Evolutionary conservation across 2,113 vertebrate species (phyloP).

Genomic region (Pangasianodon gigas): DNA sequence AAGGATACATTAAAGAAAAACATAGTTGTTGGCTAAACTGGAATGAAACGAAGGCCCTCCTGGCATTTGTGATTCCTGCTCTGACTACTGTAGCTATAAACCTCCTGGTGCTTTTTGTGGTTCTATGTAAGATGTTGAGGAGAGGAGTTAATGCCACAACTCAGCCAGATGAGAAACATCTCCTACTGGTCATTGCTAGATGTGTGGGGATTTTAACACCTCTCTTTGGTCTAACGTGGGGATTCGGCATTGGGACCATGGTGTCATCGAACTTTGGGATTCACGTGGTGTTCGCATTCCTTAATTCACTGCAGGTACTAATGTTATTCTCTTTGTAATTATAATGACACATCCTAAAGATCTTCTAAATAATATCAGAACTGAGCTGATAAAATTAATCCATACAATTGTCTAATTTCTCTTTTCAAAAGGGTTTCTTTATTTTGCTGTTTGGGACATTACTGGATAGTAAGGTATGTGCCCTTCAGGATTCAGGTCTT

Average conservation of each 20-base stretch:
- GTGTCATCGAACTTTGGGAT: background rate
- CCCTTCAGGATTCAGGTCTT: background rate
- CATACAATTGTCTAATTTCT: background rate
- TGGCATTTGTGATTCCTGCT: constrained; percentile 81
- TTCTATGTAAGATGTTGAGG: constrained; percentile 78
- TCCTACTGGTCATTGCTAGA: constrained; percentile 19
- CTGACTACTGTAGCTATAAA: constrained; percentile 80
- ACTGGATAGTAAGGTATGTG: constrained; percentile 21
- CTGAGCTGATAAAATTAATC: background rate
- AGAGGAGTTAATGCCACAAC: constrained; percentile 64
- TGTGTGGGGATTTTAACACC: constrained; percentile 41
- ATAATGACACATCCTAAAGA: background rate
- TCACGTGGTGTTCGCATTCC: constrained; percentile 19
- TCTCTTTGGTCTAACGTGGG: constrained; percentile 44
- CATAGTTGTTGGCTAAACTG: constrained; percentile 85
- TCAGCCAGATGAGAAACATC: constrained; percentile 57
- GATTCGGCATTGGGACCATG: constrained; percentile 42
- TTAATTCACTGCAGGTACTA: constrained; percentile 40
- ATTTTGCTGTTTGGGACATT: constrained; percentile 16
- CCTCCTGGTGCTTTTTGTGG: constrained; percentile 76
- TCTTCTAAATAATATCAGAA: background rate
- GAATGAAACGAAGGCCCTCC: constrained; percentile 76
- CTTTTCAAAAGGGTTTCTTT: constrained; percentile 6
- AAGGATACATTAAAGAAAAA: constrained; percentile 68
- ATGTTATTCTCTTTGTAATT: background rate